phyloP scores from a whole-genome alignment of 1,140 invertebrate species.

The Pygmarrhopalites habei region DNA sequence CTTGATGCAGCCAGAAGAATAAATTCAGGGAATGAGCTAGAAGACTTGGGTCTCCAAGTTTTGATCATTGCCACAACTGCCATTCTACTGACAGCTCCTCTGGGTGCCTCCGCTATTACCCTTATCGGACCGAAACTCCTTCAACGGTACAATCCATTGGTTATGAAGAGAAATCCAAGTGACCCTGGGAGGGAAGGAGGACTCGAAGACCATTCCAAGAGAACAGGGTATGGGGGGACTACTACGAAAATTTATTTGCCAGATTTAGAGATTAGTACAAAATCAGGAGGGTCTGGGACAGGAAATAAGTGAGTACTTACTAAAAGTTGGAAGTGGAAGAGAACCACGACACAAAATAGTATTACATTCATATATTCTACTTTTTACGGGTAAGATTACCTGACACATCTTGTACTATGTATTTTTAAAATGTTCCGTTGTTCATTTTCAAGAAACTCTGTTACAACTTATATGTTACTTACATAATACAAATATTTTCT shows the following conservation, averaged over 20 bases:
- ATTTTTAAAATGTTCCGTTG: too few species aligned
- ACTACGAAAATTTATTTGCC: neutral
- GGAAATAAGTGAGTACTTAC: too few species aligned
- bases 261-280: neutral
- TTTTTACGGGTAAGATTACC: too few species aligned
- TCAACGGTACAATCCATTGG: too few species aligned
- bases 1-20: slow-evolving; percentile 45
- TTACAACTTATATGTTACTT: too few species aligned
- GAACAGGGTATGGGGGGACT: neutral
- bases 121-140: slow-evolving; percentile 49
- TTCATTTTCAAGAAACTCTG: too few species aligned
- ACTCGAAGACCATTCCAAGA: neutral
- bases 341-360: too few species aligned
- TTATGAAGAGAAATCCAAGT: slow-evolving; percentile 11
- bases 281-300: too few species aligned
- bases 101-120: slow-evolving; percentile 53
- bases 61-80: slow-evolving; percentile 61
- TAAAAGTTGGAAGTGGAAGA: too few species aligned
- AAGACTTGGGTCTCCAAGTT: slow-evolving; percentile 49
- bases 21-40: slow-evolving; percentile 14
- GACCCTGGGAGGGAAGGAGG: neutral
- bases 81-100: slow-evolving; percentile 65
- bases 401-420: too few species aligned
- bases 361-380: too few species aligned
- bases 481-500: too few species aligned